Base-by-base conservation (phyloP, 1,140 invertebrate species). In the Drosophila eugracilis region DNA sequence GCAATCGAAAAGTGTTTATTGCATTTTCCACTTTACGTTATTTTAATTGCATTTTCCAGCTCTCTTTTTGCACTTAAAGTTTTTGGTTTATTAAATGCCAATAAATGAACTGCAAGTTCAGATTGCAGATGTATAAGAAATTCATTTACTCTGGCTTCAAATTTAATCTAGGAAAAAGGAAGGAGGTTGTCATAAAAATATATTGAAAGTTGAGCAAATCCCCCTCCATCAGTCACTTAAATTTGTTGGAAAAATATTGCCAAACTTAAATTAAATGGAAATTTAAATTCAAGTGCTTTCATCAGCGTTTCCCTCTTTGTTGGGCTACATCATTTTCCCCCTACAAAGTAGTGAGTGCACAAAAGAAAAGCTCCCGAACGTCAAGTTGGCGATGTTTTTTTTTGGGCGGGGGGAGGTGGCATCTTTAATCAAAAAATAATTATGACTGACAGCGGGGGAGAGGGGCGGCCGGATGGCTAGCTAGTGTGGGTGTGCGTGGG, bases 361-460 rank as follows among this genome's bases (percentile, higher is more conserved):
- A 58, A 71, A 59, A 22, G 49, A 44, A 70, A 39, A 60, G 52
- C 45, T 50, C 19, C 52, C 65, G 48, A 57, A 34, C 78, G 65
- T 42, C 47, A 49, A 50, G 28, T 52, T 44, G 36, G 24, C 53
- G 17, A 17, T 54, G 55, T 65, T 57, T 65, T 58, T 30, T 36
- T 34, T 26, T n/a, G n/a, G 15, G 22, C n/a, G 10, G 53, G 24
- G 39, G 39, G 37, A 28, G 52, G 24, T 41, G 54, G 62, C 54
- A 70, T 81, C 81, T 85, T 85, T 85, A 85, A 85, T 85, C 81
- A 85, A 85, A 85, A 85, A 85, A 86, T 85, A 85, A 85, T 85
- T 86, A 88, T 81, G 83, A 81, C 58, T 41, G 81, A 74, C 80
- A 44, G 21, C 15, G 34, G 39, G 72, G 75, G 66, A n/a, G n/a